Evolutionary conservation across 2,797 vertebrate genomes (phyloP), one percentile per base, ranked within the genome.

Genomic region (Gorsachius magnificus): DNA sequence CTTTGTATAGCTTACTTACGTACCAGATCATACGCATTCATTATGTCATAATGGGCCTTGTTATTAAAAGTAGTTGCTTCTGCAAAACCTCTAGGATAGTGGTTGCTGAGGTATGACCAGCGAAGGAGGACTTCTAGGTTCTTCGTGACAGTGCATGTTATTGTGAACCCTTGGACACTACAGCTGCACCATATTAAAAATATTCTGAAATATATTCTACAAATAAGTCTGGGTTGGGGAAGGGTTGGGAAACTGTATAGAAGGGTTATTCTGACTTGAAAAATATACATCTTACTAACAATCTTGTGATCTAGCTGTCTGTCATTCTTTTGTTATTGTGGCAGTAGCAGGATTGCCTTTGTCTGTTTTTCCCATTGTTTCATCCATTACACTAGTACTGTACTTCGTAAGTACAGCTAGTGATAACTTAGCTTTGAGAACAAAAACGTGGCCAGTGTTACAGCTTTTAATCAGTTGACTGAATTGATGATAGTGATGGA

Each of bases 211-310:
- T 96, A 93, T 94, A 95, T 91, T 96, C 95, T 93, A 92, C 90
- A 94, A 72, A 95, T 96, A 97, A 93, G 84, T 89, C 81, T 95
- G 89, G 96, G 95, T 95, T 97, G 97, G 96, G 97, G 95, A 54
- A 93, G 95, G 96, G 94, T 66, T 94, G 95, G 94, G 89, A 94
- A 95, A 94, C 93, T 97, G 92, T 96, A 96, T 97, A 97, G 96
- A 89, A 97, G 96, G 96, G 96, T 91, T 94, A 94, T 89, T 97
- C 96, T 97, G 97, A 97, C 95, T 97, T 64, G 92, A 95, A 92
- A 96, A 94, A 91, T 97, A 98, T 98, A 98, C 98, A 98, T 98
- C 98, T 98, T 98, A 98, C 98, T 98, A 97, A 98, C 97, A 98
- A 98, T 96, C 95, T 96, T 98, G 97, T 97, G 97, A 98, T 98